Evolutionary conservation across 2,888 invertebrate genomes (phyloP).

Genomic region (Ctenicera cuprea): DNA sequence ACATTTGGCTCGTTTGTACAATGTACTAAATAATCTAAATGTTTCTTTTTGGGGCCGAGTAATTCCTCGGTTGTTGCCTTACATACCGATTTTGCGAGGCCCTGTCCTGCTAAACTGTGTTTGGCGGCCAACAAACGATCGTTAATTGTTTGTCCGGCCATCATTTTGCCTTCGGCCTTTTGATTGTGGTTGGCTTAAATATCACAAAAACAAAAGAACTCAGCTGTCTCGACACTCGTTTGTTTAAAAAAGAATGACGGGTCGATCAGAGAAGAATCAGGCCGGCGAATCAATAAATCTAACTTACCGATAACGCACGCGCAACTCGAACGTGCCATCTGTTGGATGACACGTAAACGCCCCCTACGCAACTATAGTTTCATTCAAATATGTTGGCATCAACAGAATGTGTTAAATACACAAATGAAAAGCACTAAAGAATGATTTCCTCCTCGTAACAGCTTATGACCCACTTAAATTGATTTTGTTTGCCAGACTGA

Average conservation of each 20-base stretch:
- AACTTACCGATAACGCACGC: slow-evolving; percentile 56
- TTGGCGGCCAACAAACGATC: slow-evolving; percentile 98
- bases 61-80: slow-evolving; percentile 99
- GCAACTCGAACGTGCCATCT: slow-evolving; percentile 45
- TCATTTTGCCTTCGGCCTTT: slow-evolving; percentile 64
- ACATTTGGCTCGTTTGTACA: slow-evolving; percentile 99
- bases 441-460: too few relatives aligned
- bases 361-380: neutral
- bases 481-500: too few relatives aligned
- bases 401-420: too few relatives aligned
- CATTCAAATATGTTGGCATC: slow-evolving; percentile 12
- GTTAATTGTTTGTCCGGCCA: slow-evolving; percentile 99
- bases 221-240: slow-evolving; percentile 53
- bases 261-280: slow-evolving; percentile 65
- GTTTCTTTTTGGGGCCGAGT: slow-evolving; percentile 99
- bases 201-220: slow-evolving; percentile 51
- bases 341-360: neutral
- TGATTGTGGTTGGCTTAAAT: slow-evolving; percentile 5
- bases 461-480: too few relatives aligned
- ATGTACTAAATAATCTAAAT: slow-evolving; percentile 99
- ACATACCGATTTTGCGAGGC: slow-evolving; percentile 99
- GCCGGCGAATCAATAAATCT: slow-evolving; percentile 67
- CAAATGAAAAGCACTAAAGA: too few relatives aligned
- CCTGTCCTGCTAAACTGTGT: slow-evolving; percentile 99
- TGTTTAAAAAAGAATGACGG: slow-evolving; percentile 62